Percentiles rank a stretch among this genome's conserved stretches.
phyloP scores from a whole-genome alignment of 1,140 invertebrate species.

The Ceratina calcarata region DNA sequence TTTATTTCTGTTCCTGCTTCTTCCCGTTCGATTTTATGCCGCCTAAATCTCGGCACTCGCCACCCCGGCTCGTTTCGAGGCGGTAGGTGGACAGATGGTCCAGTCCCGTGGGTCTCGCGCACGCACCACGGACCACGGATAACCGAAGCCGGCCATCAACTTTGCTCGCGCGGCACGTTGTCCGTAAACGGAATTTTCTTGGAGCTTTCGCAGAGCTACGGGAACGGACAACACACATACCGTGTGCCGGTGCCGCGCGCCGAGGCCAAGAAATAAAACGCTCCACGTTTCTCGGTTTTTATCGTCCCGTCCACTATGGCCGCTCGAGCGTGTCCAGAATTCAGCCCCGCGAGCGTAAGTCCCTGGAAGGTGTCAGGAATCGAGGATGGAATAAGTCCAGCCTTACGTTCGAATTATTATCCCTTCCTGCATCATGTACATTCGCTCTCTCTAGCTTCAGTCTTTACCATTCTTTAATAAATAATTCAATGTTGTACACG shows the following conservation, averaged over 20 bases:
- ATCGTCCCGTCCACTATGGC: slow-evolving; percentile 63
- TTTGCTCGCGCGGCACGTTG: slow-evolving; percentile 64
- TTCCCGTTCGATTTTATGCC: slow-evolving; percentile 5
- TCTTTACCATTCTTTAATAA: not conserved
- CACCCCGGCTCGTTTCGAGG: no score
- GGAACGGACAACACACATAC: slow-evolving; percentile 55
- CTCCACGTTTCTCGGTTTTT: slow-evolving; percentile 62
- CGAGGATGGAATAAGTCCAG: slow-evolving; percentile 33
- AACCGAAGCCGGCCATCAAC: slow-evolving; percentile 49
- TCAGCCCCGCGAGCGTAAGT: slow-evolving; percentile 55
- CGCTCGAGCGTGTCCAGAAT: slow-evolving; percentile 63
- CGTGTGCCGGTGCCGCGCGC: slow-evolving; percentile 1
- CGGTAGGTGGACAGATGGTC: not conserved
- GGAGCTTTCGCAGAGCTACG: slow-evolving; percentile 59
- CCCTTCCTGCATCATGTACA: not conserved
- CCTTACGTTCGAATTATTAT: slow-evolving; percentile 35
- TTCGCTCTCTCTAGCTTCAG: not conserved
- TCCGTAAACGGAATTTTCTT: slow-evolving; percentile 66
- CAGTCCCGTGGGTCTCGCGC: slow-evolving; percentile 40
- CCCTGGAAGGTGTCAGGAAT: slow-evolving; percentile 57
- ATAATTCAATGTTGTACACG: not conserved
- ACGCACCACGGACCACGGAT: slow-evolving; percentile 63
- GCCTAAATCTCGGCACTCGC: slow-evolving; percentile 24
- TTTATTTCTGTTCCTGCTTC: not conserved
- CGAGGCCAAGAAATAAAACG: slow-evolving; percentile 60